These are phyloP conservation scores for Heterotilapia buettikoferi DNA, from an alignment of 2,113 vertebrate species.

Conservation along the genomic window DNA sequence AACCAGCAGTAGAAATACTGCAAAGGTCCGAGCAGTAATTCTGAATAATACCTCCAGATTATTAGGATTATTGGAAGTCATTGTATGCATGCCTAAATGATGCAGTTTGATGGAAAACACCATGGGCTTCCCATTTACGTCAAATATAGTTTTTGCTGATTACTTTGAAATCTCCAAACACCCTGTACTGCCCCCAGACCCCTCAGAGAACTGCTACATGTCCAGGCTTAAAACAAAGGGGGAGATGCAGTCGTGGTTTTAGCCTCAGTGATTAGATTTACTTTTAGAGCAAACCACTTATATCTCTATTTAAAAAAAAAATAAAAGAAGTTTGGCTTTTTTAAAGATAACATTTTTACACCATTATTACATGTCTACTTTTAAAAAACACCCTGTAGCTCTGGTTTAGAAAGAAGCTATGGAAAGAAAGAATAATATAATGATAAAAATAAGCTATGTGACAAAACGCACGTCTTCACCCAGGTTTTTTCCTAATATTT, in stretches of 20 bases:
- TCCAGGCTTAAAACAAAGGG: background rate
- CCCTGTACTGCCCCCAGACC: background rate
- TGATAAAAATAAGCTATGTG: background rate
- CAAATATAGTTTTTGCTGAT: background rate
- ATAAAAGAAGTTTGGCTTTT: background rate
- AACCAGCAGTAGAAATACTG: background rate
- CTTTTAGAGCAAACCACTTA: background rate
- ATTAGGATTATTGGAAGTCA: background rate
- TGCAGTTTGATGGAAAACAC: background rate
- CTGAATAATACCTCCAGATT: background rate
- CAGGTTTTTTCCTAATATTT: background rate
- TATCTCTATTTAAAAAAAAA: background rate
- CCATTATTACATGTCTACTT: background rate
- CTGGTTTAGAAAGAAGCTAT: background rate
- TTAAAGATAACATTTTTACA: background rate
- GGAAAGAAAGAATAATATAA: background rate
- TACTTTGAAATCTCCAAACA: background rate
- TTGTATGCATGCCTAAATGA: background rate
- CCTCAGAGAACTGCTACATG: background rate
- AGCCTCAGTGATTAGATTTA: background rate
- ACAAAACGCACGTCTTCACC: background rate
- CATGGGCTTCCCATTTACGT: fast-evolving
- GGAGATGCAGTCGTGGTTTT: background rate
- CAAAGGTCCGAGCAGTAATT: background rate
- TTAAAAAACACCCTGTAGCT: background rate